Base-by-base conservation (phyloP, 2,888 invertebrate species). In the Synergus umbraculus region DNA sequence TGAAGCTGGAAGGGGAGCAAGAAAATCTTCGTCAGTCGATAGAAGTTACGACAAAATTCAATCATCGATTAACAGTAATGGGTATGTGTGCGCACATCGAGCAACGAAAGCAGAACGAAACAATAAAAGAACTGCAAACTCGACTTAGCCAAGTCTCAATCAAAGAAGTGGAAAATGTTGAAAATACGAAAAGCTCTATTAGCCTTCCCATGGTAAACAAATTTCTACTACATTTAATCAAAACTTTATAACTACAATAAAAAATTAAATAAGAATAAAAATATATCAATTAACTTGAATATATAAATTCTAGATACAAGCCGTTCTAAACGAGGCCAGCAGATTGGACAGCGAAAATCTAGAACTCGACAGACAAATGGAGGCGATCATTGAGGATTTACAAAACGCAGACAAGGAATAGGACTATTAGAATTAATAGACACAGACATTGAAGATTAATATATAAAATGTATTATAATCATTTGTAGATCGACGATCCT, bases 391-490 rank as follows among this genome's bases (percentile, higher is more conserved):
- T 54, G 13, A 46, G n/a, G 67, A 79, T 66, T 79, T 81, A 12
- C 46, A 76, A 77, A 76, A 73, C 22, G 44, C 18, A 78, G 54
- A 78, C 44, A 79, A 65, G 66, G 78, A 22, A 18, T 66, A 54
- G 67, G 81, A 69, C 78, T 69, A 41, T 85, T 79, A 85, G 83
- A 83, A 86, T 84, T 83, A 87, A 82, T 77, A 84, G 18, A 86
- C 79, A 83, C 81, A 83, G 80, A 86, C 82, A 82, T 82, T 78
- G 87, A 89, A 88, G 90, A 91, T 91, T 91, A 91, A 91, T 91
- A 91, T 73, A 73, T 90, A 91, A 92, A 91, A 92, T 92, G 88
- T 92, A 92, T 92, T 91, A 88, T 90, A 89, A 86, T 89, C 85
- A 86, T 91, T 88, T 85, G 83, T 86, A 85, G 89, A 88, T 89